Evolutionary conservation across 2,797 vertebrate genomes (phyloP), one percentile per base, ranked within the genome.

Genomic region (Ara ararauna): DNA sequence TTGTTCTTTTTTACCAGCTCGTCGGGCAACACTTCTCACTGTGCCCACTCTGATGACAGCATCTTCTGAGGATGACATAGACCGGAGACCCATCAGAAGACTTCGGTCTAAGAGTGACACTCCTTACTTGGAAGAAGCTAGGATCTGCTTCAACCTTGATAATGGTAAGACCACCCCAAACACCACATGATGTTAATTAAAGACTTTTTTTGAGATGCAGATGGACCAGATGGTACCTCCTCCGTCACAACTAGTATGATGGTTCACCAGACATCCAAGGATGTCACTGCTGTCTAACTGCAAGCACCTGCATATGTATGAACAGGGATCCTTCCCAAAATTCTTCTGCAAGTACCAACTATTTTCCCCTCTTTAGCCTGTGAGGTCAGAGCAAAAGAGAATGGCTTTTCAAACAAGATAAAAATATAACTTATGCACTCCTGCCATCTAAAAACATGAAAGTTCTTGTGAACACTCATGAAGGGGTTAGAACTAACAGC

Each of bases 71-170:
- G 98, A 99, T 85, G 98, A 99, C 97, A 98, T 98, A 98, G 99
- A 99, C 98, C 98, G 99, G 96, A 98, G 99, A 98, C 98, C 98
- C 96, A 98, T 99, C 91, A 96, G 99, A 87, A 99, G 99, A 98
- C 98, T 99, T 81, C 98, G 99, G 97, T 99, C 99, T 98, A 99
- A 99, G 97, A 99, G 99, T 97, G 99, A 99, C 94, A 99, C 99
- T 85, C 99, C 99, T 19, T 99, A 99, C 98, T 98, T 99, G 47
- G 98, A 98, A 27, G 99, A 99, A 97, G 98, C 98, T 92, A 98
- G 99, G 81, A 98, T 99, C 97, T 99, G 99, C 95, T 98, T 99
- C 97, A 99, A 99, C 98, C 98, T 99, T 93, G 98, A 98, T 95
- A 98, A 99, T 98, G 99, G 99, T 99, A 98, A 97, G 97, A 98